These are phyloP conservation scores for Drosophila kanekoi DNA, from an alignment of 2,888 invertebrate genomes.

Conservation along the genomic window DNA sequence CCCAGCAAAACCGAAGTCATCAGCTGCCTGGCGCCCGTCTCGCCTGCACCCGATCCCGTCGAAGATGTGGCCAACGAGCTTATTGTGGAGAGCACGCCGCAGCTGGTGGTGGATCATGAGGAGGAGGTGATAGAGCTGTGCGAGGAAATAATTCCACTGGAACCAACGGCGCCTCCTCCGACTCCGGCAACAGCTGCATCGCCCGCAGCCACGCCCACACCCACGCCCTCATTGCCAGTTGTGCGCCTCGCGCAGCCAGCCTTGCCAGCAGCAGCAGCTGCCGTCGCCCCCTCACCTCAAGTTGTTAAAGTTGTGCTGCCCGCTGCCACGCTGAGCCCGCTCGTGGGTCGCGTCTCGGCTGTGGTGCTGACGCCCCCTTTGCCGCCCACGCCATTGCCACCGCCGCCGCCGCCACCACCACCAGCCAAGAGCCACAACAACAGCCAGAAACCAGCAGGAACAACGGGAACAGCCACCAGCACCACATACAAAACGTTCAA, in stretches of 20 bases:
- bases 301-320: constrained; percentile 69
- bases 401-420: constrained; percentile 72
- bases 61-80: constrained; percentile 65
- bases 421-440: constrained; percentile 31
- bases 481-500: constrained; percentile 73
- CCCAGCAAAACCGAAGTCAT: constrained; percentile 57
- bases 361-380: constrained; percentile 58
- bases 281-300: constrained; percentile 33
- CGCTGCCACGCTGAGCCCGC: constrained; percentile 50
- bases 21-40: constrained; percentile 7
- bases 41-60: constrained; percentile 53
- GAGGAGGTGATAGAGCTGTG: constrained; percentile 81
- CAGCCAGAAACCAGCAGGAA: constrained; percentile 22
- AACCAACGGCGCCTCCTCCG: constrained; percentile 15
- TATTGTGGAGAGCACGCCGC: constrained; percentile 72
- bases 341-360: constrained; percentile 53
- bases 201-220: not conserved
- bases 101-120: constrained; percentile 82
- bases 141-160: constrained; percentile 68
- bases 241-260: constrained; percentile 47
- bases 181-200: not conserved
- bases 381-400: constrained; percentile 63
- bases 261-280: constrained; percentile 9
- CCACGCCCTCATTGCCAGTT: constrained; percentile 15
- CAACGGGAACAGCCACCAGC: constrained; percentile 5